Evolutionary conservation across 1,140 invertebrate species (phyloP).

Genomic region (Paracyclopina nana): DNA sequence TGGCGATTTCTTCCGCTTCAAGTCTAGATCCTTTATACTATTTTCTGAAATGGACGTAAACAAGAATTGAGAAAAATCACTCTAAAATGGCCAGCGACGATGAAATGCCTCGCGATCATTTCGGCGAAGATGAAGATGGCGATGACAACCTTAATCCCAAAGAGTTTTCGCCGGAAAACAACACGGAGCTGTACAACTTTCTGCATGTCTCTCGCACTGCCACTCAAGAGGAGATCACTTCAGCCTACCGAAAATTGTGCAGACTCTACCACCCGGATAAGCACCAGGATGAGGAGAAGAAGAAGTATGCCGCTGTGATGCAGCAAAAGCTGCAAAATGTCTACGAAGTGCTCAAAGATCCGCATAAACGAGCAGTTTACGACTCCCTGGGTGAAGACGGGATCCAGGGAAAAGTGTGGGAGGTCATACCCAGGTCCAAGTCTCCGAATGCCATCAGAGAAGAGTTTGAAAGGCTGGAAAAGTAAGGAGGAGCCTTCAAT

Average conservation of each 20-base stretch:
- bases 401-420: constrained; percentile 62
- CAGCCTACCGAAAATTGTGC: constrained; percentile 54
- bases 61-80: too few relatives aligned
- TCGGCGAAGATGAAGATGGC: too few relatives aligned
- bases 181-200: constrained; percentile 14
- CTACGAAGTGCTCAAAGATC: constrained; percentile 54
- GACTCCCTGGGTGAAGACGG: constrained; percentile 55
- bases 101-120: too few relatives aligned
- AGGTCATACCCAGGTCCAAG: constrained; percentile 66
- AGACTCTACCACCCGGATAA: constrained; percentile 89
- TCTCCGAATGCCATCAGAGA: constrained; percentile 82
- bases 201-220: constrained; percentile 17
- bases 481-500: constrained; percentile 22
- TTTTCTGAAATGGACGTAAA: too few relatives aligned
- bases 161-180: too few relatives aligned
- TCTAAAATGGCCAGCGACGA: too few relatives aligned
- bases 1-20: too few relatives aligned
- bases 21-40: too few relatives aligned
- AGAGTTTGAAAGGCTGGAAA: constrained; percentile 66
- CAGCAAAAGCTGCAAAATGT: constrained; percentile 80
- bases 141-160: too few relatives aligned
- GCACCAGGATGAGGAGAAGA: constrained; percentile 51
- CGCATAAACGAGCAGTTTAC: constrained; percentile 55
- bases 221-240: constrained; percentile 7
- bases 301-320: constrained; percentile 67